These are phyloP conservation scores for Ariolimax columbianus DNA, from an alignment of 2,888 invertebrate species.

Conservation along the genomic window DNA sequence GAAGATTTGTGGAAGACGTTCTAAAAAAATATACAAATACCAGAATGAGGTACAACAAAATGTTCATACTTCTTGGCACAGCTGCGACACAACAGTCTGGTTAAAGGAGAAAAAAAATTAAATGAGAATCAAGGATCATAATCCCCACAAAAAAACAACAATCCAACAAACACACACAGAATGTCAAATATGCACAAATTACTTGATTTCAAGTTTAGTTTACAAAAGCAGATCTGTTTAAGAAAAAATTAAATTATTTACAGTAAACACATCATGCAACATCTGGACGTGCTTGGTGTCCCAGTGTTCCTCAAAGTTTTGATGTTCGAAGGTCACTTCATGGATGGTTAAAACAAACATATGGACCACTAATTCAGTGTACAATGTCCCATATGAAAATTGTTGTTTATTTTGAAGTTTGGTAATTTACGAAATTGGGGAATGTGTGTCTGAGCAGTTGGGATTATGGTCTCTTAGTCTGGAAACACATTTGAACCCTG, in stretches of 20 bases:
- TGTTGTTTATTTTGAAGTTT: too few relatives aligned
- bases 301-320: too few relatives aligned
- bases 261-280: constrained; percentile 26
- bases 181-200: not conserved
- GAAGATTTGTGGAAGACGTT: not conserved
- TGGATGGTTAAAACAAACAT: too few relatives aligned
- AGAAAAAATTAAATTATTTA: not conserved
- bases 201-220: too few relatives aligned
- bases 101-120: constrained; percentile 6
- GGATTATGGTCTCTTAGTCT: too few relatives aligned
- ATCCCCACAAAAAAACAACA: not conserved
- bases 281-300: not conserved
- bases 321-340: too few relatives aligned
- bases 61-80: constrained; percentile 38
- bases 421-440: too few relatives aligned
- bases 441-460: too few relatives aligned
- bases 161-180: not conserved
- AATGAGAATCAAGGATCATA: not conserved
- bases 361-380: too few relatives aligned
- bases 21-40: not conserved
- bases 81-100: constrained; percentile 32
- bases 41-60: constrained; percentile 4
- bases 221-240: not conserved
- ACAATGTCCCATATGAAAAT: too few relatives aligned
- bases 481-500: too few relatives aligned